Evolutionary conservation across 2,113 vertebrate genomes (phyloP).

Genomic region (Anolis sagrei): DNA sequence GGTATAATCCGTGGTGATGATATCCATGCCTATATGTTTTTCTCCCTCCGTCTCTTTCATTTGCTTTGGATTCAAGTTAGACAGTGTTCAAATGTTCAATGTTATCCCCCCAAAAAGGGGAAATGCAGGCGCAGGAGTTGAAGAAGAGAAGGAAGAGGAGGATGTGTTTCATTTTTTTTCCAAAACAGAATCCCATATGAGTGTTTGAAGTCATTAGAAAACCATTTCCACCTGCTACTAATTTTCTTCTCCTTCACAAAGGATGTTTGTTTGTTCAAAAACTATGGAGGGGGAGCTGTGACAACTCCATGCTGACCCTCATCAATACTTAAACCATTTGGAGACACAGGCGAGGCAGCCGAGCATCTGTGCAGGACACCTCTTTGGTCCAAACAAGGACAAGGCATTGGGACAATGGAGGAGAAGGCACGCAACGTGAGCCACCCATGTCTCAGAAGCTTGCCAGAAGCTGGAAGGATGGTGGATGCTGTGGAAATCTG

Average conservation of each 20-base stretch:
- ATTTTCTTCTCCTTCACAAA: slow-evolving; percentile 62
- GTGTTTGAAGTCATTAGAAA: slow-evolving; percentile 62
- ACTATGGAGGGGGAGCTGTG: slow-evolving; percentile 37
- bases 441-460: too few species aligned
- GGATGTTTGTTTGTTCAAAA: slow-evolving; percentile 36
- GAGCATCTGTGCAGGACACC: not conserved
- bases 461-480: not conserved
- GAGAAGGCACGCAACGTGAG: not conserved
- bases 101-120: slow-evolving; percentile 10
- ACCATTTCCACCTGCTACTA: slow-evolving; percentile 66
- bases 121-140: not conserved
- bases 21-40: not conserved
- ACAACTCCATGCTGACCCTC: not conserved
- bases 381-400: too few species aligned
- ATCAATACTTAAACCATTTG: not conserved
- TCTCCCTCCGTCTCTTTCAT: not conserved
- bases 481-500: not conserved
- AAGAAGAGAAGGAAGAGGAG: not conserved
- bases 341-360: fast-evolving
- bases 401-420: not conserved
- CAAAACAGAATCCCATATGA: slow-evolving; percentile 3
- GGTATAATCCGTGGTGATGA: not conserved
- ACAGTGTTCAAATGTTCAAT: slow-evolving; percentile 1
- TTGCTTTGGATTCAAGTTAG: too few species aligned
- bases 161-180: slow-evolving; percentile 20